phyloP scores from a whole-genome alignment of 2,888 invertebrate genomes.

The Cantharis flavilabris region DNA sequence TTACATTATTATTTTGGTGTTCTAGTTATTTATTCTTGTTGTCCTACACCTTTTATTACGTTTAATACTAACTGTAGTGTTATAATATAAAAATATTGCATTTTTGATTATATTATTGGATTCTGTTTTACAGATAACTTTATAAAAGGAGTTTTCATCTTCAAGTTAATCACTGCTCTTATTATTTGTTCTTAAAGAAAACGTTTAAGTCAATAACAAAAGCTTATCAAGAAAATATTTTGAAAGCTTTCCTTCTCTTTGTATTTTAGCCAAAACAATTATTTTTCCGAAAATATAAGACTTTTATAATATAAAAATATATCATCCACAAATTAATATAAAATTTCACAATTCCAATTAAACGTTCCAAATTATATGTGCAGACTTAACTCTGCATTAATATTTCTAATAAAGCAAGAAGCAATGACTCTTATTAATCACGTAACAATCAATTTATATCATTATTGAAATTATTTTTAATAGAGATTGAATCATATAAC shows the following conservation, averaged over 20 bases:
- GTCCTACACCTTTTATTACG: too few species aligned
- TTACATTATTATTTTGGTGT: too few species aligned
- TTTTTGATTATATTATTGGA: background rate
- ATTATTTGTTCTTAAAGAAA: background rate
- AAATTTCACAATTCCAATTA: background rate
- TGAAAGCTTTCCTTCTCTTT: background rate
- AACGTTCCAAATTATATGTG: background rate
- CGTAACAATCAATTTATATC: background rate
- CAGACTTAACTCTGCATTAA: background rate
- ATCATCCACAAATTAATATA: background rate
- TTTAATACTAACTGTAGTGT: too few species aligned
- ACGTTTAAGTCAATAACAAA: background rate
- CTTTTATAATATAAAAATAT: background rate
- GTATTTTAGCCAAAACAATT: background rate
- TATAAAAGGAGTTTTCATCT: background rate
- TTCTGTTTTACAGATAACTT: background rate
- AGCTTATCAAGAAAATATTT: background rate
- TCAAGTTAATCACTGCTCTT: background rate
- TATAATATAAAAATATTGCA: background rate
- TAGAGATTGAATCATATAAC: background rate
- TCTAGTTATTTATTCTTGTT: too few species aligned
- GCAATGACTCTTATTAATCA: background rate
- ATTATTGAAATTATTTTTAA: background rate
- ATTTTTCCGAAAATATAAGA: background rate
- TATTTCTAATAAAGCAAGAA: background rate